These are phyloP conservation scores for Heliconius sara DNA, from an alignment of 2,888 invertebrate species.

Conservation along the genomic window DNA sequence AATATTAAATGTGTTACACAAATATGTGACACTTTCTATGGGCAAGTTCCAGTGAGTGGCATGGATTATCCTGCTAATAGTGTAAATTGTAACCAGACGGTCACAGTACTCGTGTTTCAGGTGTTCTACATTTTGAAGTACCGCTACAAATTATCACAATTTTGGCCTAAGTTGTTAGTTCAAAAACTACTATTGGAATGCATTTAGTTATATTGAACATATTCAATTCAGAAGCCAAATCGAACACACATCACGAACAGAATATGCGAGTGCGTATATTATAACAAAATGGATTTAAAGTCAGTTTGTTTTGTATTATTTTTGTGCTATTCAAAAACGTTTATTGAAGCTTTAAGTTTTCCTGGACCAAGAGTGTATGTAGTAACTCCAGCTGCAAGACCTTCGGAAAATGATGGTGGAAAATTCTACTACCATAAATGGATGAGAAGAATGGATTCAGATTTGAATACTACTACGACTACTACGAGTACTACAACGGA, in stretches of 20 bases:
- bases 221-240: slow-evolving; percentile 64
- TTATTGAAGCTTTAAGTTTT: slow-evolving; percentile 59
- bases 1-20: slow-evolving; percentile 63
- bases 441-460: slow-evolving; percentile 73
- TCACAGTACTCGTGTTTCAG: slow-evolving; percentile 70
- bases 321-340: slow-evolving; percentile 57
- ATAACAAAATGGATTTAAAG: slow-evolving; percentile 60
- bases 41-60: slow-evolving; percentile 59
- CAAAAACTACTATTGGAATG: slow-evolving; percentile 56
- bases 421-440: slow-evolving; percentile 78
- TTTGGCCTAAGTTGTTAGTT: slow-evolving; percentile 63
- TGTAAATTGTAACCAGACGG: slow-evolving; percentile 72
- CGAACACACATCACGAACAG: slow-evolving; percentile 57
- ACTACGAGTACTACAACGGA: slow-evolving; percentile 56
- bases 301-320: slow-evolving; percentile 56
- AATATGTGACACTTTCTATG: slow-evolving; percentile 80
- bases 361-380: slow-evolving; percentile 76
- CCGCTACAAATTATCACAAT: slow-evolving; percentile 81
- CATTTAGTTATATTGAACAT: slow-evolving; percentile 58
- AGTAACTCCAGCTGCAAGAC: slow-evolving; percentile 71
- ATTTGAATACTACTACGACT: slow-evolving; percentile 53
- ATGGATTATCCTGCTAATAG: slow-evolving; percentile 73
- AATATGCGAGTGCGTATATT: slow-evolving; percentile 58
- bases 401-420: slow-evolving; percentile 58
- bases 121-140: slow-evolving; percentile 74